phyloP scores from a whole-genome alignment of 1,140 invertebrate genomes.

The Cotesia chilonis region DNA sequence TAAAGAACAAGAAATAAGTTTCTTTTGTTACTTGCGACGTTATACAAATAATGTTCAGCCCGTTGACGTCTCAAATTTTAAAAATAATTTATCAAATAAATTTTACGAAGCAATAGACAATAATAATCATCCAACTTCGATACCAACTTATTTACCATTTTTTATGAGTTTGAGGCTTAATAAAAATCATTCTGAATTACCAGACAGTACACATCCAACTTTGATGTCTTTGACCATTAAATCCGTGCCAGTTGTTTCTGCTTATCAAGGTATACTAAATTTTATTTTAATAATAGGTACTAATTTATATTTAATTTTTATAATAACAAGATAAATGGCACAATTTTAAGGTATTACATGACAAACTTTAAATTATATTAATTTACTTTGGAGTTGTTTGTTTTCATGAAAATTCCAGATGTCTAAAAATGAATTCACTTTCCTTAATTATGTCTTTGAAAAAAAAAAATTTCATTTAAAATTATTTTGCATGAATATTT shows the following conservation, averaged over 20 bases:
- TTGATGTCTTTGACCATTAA: conserved; percentile 76
- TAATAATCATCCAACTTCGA: conserved; percentile 55
- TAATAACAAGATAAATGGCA: too few species aligned
- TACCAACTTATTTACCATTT: conserved; percentile 74
- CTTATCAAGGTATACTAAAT: conserved; percentile 73
- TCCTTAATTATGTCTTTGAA: too few species aligned
- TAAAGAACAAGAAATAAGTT: conserved; percentile 46
- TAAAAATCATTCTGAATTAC: conserved; percentile 66
- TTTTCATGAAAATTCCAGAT: too few species aligned
- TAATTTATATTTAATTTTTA: too few species aligned
- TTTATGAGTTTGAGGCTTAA: conserved; percentile 75
- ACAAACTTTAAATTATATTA: too few species aligned
- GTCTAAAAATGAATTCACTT: too few species aligned
- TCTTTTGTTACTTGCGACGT: conserved; percentile 63
- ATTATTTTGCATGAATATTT: too few species aligned
- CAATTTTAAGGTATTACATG: too few species aligned
- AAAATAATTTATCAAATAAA: conserved; percentile 16
- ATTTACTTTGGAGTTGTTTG: too few species aligned
- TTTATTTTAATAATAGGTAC: too few species aligned
- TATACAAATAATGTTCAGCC: conserved; percentile 58
- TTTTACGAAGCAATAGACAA: not conserved
- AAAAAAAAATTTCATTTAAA: too few species aligned
- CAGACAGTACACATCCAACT: conserved; percentile 52
- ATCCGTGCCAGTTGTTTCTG: conserved; percentile 76
- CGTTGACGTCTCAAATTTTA: conserved; percentile 14